phyloP scores from a whole-genome alignment of 2,888 invertebrate species.

The Diachrysia chrysitis region DNA sequence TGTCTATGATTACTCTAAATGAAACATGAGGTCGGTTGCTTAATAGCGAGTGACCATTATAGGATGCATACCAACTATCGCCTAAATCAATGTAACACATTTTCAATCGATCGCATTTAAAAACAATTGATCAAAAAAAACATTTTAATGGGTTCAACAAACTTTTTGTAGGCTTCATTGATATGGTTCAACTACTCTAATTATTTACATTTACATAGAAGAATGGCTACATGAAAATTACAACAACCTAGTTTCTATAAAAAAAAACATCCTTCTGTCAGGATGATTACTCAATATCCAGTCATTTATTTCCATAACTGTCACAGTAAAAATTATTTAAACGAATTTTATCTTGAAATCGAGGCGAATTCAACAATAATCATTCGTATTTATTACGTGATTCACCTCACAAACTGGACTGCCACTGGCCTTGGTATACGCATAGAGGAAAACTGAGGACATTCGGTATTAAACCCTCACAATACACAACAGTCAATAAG shows the following conservation, averaged over 20 bases:
- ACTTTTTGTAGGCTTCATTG: background rate
- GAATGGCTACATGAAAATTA: too few relatives aligned
- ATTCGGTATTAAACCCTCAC: background rate
- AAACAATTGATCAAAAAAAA: background rate
- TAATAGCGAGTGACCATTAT: too few relatives aligned
- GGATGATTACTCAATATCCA: too few relatives aligned
- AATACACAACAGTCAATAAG: background rate
- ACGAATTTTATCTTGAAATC: background rate
- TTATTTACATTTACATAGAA: too few relatives aligned
- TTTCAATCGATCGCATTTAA: background rate
- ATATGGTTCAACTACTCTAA: too few relatives aligned
- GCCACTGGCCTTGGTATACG: conserved; percentile 13
- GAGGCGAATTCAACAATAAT: background rate
- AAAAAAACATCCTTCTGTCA: too few relatives aligned
- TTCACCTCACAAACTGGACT: conserved; percentile 12
- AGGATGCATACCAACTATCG: too few relatives aligned
- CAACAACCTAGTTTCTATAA: too few relatives aligned
- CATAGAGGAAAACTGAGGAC: conserved; percentile 35
- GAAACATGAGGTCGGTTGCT: too few relatives aligned
- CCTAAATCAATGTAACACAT: background rate
- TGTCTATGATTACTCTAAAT: too few relatives aligned
- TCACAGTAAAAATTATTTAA: background rate
- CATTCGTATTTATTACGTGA: conserved; percentile 5
- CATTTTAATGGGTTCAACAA: background rate
- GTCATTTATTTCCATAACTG: background rate